Evolutionary conservation across 2,888 invertebrate genomes (phyloP).

Genomic region (Ischnus inquisitorius): DNA sequence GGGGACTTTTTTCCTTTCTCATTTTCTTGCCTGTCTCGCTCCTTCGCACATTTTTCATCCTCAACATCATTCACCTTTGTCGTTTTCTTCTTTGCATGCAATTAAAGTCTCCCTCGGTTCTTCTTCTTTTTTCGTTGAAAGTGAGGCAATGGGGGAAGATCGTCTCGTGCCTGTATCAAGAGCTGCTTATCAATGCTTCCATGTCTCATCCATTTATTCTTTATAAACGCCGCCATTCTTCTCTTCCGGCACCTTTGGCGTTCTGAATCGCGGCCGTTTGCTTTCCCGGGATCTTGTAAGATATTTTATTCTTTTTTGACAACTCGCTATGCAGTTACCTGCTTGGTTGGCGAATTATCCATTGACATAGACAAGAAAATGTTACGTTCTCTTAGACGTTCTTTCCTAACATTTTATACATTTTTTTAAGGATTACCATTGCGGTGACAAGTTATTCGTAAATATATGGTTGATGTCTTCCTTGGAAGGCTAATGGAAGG

Average conservation of each 20-base stretch:
- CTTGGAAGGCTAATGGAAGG: too few relatives aligned
- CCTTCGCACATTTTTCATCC: constrained; percentile 17
- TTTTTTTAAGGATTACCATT: too few relatives aligned
- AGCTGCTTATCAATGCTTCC: not conserved
- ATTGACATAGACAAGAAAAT: not conserved
- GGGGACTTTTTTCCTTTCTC: constrained; percentile 2
- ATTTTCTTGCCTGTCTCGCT: constrained; percentile 4
- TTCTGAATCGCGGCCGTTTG: not conserved
- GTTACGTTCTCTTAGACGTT: too few relatives aligned
- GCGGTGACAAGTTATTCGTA: too few relatives aligned
- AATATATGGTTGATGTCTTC: too few relatives aligned
- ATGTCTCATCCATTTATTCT: constrained; percentile 1
- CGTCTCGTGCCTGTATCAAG: not conserved
- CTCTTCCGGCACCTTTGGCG: not conserved
- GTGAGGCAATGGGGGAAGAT: constrained; percentile 1
- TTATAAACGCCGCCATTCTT: not conserved
- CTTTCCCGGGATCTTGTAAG: too few relatives aligned
- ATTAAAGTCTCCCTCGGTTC: constrained; percentile 10
- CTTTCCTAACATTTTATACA: too few relatives aligned
- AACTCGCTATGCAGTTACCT: too few relatives aligned
- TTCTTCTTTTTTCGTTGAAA: constrained; percentile 8
- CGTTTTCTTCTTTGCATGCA: constrained; percentile 38
- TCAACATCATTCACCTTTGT: not conserved
- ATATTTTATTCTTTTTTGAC: too few relatives aligned
- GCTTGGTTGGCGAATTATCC: not conserved